Evolutionary conservation across 2,888 invertebrate species (phyloP).

Genomic region (Rhagophthalmus giganteus): DNA sequence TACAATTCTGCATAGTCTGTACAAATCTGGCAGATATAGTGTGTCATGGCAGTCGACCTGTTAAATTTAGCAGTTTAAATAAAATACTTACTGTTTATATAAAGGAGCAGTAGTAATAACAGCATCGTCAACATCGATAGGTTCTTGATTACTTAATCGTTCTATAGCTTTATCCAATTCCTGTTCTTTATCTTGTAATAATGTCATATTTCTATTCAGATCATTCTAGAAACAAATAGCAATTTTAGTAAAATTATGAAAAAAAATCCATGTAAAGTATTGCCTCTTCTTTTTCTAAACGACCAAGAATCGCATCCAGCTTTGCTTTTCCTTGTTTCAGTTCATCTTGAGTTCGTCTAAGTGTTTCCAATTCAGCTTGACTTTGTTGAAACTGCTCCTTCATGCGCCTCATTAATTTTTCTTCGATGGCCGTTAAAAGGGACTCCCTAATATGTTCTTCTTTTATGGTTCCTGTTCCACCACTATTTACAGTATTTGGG

Average conservation of each 20-base stretch:
- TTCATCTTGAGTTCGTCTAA: conserved; percentile 85
- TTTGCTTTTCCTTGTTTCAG: conserved; percentile 80
- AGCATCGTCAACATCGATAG: conserved; percentile 93
- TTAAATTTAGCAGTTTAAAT: too few species aligned
- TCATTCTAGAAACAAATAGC: conserved; percentile 61
- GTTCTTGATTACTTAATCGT: conserved; percentile 75
- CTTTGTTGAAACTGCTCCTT: conserved; percentile 89
- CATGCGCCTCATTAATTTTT: conserved; percentile 84
- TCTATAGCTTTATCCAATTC: conserved; percentile 82
- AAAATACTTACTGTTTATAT: conserved; percentile 79
- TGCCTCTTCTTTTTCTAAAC: conserved; percentile 74
- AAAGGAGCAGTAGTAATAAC: conserved; percentile 95
- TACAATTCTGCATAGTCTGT: too few species aligned
- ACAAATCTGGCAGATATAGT: too few species aligned
- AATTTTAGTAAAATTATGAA: background rate
- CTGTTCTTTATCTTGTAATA: conserved; percentile 84
- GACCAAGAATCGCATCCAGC: conserved; percentile 75
- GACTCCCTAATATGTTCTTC: conserved; percentile 95
- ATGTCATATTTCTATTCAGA: conserved; percentile 79
- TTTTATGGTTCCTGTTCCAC: conserved; percentile 80
- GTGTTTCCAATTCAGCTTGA: conserved; percentile 88
- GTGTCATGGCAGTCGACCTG: too few species aligned
- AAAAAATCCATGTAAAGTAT: background rate
- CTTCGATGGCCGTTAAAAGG: conserved; percentile 91
- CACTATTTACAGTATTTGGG: conserved; percentile 51